Evolutionary conservation across 2,888 invertebrate genomes (phyloP), one percentile per base, ranked within the genome.

Genomic region (Toxonevra muliebris): DNA sequence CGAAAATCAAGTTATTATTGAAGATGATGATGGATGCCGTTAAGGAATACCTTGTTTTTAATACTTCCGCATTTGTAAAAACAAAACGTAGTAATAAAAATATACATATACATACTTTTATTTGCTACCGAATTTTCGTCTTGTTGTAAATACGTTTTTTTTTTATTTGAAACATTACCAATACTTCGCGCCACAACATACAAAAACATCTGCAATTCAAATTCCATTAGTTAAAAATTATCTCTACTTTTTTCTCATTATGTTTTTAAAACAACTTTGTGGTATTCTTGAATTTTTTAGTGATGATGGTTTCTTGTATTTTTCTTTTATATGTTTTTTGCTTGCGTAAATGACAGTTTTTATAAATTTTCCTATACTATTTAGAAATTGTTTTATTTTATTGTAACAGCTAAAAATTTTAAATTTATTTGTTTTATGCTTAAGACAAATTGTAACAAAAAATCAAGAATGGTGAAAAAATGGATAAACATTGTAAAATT

Each of bases 61-160:
- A 15, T 68, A 54, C 68, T 64, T 68, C 55, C 64, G 52, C 58
- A 66, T 53, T 62, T 66, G 54, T 54, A 60, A 54, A 48, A 58
- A 58, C 48, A 19, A 13, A 58, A 58, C 42, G 42, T 58, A 42
- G n/a, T 58, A 7, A 58, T 58, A 58, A 53, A 30, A 53, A 9
- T 53, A 52, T 48, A 19, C 45, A 17, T 58, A 58, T 12, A 54
- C 17, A 54, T 17, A 48, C 15, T 48, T 48, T 54, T 19, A 19
- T 19, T 19, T 12, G 54, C 54, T 20, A 19, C 19, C 17, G 54
- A 20, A 17, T 17, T 19, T 54, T 13, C 12, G 19, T 19, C n/a
- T 54, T 54, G 53, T 53, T 53, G 48, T 48, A 48, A 48, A 48
- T 48, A 58, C n/a, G 10, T 54, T 54, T 7, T 53, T 53, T 53